Percentiles rank a stretch among this genome's conserved stretches.
Evolutionary conservation across 2,113 vertebrate species (phyloP).

Genomic region (Panthera leo): DNA sequence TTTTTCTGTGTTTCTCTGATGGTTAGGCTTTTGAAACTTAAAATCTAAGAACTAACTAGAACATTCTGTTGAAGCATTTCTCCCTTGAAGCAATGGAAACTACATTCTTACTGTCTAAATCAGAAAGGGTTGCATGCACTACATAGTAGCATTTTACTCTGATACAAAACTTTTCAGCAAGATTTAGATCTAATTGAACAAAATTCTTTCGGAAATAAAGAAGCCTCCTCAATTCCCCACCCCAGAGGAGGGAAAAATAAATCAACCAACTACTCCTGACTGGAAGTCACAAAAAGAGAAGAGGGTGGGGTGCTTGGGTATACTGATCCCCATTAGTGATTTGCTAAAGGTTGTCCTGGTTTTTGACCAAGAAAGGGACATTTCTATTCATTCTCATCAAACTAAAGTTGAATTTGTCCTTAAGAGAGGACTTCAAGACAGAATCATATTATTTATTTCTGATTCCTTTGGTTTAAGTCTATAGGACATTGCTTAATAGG

Average conservation of each 20-base stretch:
- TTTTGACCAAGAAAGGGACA: not conserved
- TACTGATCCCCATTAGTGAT: not conserved
- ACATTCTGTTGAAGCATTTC: not conserved
- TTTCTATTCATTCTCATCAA: not conserved
- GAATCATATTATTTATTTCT: conserved; percentile 4
- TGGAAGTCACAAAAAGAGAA: not conserved
- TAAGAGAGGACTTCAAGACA: not conserved
- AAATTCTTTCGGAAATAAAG: not conserved
- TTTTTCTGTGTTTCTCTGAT: not conserved
- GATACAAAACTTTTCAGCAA: not conserved
- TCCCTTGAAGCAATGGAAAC: not conserved
- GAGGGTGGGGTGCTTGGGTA: not conserved
- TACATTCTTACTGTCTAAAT: not conserved
- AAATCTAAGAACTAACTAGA: not conserved
- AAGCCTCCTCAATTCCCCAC: not conserved
- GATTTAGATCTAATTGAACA: not conserved
- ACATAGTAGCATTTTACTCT: not conserved
- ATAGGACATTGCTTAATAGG: not conserved
- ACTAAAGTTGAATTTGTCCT: not conserved
- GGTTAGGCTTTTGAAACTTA: conserved; percentile 16
- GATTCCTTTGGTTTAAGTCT: not conserved
- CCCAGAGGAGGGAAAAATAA: not conserved
- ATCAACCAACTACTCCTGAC: not conserved
- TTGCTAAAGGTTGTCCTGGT: not conserved
- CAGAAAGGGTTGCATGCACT: not conserved